phyloP scores from a whole-genome alignment of 2,113 vertebrate species.

The Cnemophilus loriae region DNA sequence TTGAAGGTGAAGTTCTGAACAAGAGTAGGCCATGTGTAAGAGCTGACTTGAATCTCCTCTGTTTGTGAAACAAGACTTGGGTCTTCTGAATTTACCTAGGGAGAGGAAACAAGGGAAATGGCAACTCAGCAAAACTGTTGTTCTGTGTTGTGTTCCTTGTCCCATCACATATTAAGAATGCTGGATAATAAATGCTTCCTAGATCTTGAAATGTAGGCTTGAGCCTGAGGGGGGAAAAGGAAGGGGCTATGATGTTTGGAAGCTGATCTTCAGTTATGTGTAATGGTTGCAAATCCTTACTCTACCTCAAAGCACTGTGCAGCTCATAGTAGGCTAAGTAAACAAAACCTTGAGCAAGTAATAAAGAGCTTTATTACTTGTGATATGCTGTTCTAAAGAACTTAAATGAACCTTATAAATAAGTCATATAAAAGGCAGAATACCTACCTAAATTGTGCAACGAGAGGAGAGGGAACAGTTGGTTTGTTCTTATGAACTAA shows the following conservation, averaged over 20 bases:
- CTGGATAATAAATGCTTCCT: background rate
- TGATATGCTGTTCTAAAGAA: background rate
- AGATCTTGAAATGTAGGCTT: background rate
- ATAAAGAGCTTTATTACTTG: background rate
- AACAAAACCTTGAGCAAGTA: background rate
- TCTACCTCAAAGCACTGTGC: background rate
- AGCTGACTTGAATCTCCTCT: background rate
- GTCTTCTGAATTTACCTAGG: background rate
- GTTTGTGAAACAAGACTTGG: background rate
- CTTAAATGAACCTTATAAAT: background rate
- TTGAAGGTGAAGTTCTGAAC: background rate
- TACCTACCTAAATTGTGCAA: background rate
- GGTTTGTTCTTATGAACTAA: background rate
- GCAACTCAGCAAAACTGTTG: background rate
- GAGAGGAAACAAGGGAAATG: background rate
- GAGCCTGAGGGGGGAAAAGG: background rate
- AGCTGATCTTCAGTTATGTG: background rate
- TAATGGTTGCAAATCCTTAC: background rate
- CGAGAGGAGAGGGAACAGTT: background rate
- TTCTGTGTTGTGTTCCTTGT: background rate
- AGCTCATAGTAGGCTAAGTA: background rate
- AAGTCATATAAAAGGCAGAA: background rate
- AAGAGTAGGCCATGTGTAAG: fast-evolving
- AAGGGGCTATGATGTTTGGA: background rate
- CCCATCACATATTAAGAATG: background rate